Conservation (phyloP, 1,140 invertebrate genomes). For the Hermatobates lingyangjiaoensis region DNA sequence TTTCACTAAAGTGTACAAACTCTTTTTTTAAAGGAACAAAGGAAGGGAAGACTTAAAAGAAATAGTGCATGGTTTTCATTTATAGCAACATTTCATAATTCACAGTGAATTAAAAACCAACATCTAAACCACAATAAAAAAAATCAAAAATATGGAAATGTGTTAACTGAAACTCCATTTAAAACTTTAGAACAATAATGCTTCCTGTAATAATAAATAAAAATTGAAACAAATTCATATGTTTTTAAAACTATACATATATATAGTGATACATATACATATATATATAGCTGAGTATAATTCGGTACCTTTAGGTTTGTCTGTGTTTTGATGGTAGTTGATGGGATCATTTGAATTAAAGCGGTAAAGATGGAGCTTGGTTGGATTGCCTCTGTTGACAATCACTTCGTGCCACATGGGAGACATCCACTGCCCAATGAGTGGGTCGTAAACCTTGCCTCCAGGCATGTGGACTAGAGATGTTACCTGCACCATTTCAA, state of each 20-base stretch:
- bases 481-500: conserved; percentile 53
- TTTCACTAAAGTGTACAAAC: too few relatives aligned
- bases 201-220: conserved; percentile 5
- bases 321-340: conserved; percentile 49
- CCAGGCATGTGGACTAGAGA: conserved; percentile 79
- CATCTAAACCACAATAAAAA: too few relatives aligned
- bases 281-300: too few relatives aligned
- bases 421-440: conserved; percentile 87
- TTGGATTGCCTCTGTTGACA: conserved; percentile 53
- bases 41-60: too few relatives aligned
- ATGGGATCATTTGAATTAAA: conserved; percentile 88
- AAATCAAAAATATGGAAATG: too few relatives aligned
- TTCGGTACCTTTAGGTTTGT: conserved; percentile 49
- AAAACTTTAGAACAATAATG: neutral
- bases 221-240: neutral
- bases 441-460: conserved; percentile 80
- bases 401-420: conserved; percentile 74
- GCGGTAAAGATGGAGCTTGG: conserved; percentile 66
- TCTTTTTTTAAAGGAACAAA: too few relatives aligned
- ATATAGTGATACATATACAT: too few relatives aligned
- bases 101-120: too few relatives aligned
- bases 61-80: too few relatives aligned
- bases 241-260: too few relatives aligned
- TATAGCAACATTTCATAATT: too few relatives aligned
- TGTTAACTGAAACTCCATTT: too few relatives aligned